Evolutionary conservation across 2,888 invertebrate genomes (phyloP).

Genomic region (Fragum fragum): DNA sequence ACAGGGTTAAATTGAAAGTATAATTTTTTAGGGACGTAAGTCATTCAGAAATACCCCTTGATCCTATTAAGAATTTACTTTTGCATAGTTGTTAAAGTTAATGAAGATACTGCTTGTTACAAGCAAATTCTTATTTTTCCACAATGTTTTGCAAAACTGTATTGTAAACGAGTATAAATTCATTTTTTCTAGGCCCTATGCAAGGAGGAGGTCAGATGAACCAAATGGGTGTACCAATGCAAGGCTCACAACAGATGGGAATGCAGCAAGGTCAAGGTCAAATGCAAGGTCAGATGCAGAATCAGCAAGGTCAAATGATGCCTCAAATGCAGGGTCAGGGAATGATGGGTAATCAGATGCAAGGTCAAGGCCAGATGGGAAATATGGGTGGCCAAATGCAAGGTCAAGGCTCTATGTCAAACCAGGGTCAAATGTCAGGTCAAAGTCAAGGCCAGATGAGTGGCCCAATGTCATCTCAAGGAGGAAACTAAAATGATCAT

Average conservation of each 20-base stretch:
- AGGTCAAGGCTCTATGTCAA: slow-evolving; percentile 60
- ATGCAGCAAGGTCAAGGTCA: slow-evolving; percentile 62
- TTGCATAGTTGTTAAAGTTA: too few species aligned
- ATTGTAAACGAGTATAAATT: not conserved
- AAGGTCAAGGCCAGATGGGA: slow-evolving; percentile 64
- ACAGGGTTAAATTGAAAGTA: too few species aligned
- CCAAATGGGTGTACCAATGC: slow-evolving; percentile 47
- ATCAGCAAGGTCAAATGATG: slow-evolving; percentile 48
- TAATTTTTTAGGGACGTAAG: too few species aligned
- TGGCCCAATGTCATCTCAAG: slow-evolving; percentile 19
- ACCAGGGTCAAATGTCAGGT: slow-evolving; percentile 51
- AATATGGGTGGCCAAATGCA: slow-evolving; percentile 62
- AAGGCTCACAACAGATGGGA: slow-evolving; percentile 51
- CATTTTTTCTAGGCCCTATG: slow-evolving; percentile 55
- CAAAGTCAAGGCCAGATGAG: slow-evolving; percentile 27
- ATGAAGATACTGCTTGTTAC: too few species aligned
- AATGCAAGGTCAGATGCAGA: slow-evolving; percentile 56
- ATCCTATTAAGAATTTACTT: too few species aligned
- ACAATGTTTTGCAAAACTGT: too few species aligned
- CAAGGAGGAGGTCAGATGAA: slow-evolving; percentile 54
- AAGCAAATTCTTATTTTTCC: too few species aligned
- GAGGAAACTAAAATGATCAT: not conserved
- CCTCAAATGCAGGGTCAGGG: slow-evolving; percentile 47
- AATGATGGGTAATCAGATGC: slow-evolving; percentile 66
- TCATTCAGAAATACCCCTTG: too few species aligned